Evolutionary conservation across 2,888 invertebrate species (phyloP).

Genomic region (Macaria notata): DNA sequence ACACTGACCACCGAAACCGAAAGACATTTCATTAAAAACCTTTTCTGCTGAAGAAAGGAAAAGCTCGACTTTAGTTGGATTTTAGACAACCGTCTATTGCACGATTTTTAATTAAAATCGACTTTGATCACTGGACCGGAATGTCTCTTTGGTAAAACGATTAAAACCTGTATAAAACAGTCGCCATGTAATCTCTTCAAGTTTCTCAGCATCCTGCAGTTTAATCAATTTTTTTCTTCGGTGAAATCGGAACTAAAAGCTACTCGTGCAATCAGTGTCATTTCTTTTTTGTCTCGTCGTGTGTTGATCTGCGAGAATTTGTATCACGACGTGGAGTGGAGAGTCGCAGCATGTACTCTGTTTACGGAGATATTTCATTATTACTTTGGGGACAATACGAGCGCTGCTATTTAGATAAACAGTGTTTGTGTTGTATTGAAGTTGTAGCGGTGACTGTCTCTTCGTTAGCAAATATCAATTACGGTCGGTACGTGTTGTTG

Average conservation of each 20-base stretch:
- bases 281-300: too few relatives aligned
- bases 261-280: background rate
- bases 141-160: constrained; percentile 70
- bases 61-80: constrained; percentile 64
- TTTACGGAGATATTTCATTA: too few relatives aligned
- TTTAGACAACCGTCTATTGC: constrained; percentile 73
- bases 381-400: too few relatives aligned
- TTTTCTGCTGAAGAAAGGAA: constrained; percentile 55
- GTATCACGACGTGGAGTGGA: too few relatives aligned
- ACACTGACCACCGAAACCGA: constrained; percentile 46
- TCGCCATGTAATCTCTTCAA: constrained; percentile 55
- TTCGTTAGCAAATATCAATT: constrained; percentile 72
- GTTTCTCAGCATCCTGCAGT: constrained; percentile 42
- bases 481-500: constrained; percentile 58
- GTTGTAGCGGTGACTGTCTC: constrained; percentile 53
- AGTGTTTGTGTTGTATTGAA: constrained; percentile 44
- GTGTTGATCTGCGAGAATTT: too few relatives aligned
- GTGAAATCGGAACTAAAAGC: constrained; percentile 13
- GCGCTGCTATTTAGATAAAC: background rate
- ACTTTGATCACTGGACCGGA: constrained; percentile 73
- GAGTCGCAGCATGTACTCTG: too few relatives aligned
- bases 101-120: constrained; percentile 77
- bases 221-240: constrained; percentile 36
- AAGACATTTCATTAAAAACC: constrained; percentile 66
- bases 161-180: constrained; percentile 67